These are phyloP conservation scores for Chalcis sispes DNA, from an alignment of 2,888 invertebrate species.

Conservation along the genomic window DNA sequence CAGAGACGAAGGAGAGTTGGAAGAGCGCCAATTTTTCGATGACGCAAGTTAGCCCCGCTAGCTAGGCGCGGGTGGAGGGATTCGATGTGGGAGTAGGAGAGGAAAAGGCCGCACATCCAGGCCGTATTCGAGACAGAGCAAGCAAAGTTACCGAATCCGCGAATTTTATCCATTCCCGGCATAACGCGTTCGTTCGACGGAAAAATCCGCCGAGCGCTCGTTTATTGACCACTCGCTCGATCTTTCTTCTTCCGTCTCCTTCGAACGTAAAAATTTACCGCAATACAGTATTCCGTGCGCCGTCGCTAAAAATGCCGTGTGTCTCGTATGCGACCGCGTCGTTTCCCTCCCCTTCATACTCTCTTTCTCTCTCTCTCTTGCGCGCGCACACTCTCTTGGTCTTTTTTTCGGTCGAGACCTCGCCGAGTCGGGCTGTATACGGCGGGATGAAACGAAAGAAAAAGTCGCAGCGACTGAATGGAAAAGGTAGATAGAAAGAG, in stretches of 20 bases:
- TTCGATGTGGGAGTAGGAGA: slow-evolving; percentile 30
- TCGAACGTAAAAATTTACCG: slow-evolving; percentile 42
- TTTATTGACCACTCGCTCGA: slow-evolving; percentile 43
- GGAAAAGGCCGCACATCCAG: neutral
- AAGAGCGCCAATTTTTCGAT: slow-evolving; percentile 67
- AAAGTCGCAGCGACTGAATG: neutral
- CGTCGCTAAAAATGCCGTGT: slow-evolving; percentile 33
- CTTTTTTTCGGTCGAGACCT: too few species aligned
- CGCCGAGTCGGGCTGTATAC: neutral
- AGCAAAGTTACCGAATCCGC: slow-evolving; percentile 64
- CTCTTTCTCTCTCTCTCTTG: neutral
- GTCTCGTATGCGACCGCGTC: neutral
- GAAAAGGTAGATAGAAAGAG: neutral
- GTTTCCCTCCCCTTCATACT: neutral
- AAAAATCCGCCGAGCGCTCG: too few species aligned
- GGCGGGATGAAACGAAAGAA: neutral
- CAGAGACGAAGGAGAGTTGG: slow-evolving; percentile 64
- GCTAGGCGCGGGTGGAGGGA: slow-evolving; percentile 54
- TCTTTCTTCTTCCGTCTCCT: slow-evolving; percentile 38
- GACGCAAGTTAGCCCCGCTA: slow-evolving; percentile 59
- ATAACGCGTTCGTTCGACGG: slow-evolving; percentile 54
- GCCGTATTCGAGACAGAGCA: slow-evolving; percentile 50
- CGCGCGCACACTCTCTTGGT: too few species aligned
- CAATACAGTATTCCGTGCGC: slow-evolving; percentile 37
- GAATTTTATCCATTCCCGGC: slow-evolving; percentile 67